Base-by-base conservation (phyloP, 2,113 vertebrate genomes). In the Nesospiza acunhae region DNA sequence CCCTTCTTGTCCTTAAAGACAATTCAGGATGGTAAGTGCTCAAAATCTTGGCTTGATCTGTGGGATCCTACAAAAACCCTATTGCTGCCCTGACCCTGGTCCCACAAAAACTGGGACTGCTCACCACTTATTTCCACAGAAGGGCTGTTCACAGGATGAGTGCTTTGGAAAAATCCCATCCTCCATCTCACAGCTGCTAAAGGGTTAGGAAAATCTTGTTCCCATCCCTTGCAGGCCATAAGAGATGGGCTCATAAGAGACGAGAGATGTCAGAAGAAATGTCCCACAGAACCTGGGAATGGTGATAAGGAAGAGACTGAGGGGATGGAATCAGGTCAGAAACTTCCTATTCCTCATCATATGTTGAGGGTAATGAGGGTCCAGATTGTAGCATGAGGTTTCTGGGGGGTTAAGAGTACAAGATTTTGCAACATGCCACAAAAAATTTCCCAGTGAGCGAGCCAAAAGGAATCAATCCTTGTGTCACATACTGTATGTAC, bases 81-180 rank as follows among this genome's bases (percentile, higher is more conserved):
- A 5, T 33, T 63, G 37, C 24, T 91, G 56, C 49, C 85, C 74
- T 96, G 52, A 88, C 52, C 62, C 2, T 9, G 17, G 11, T 60
- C 35, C 58, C 53, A 73, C 0, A 0, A 70, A 92, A 78, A 76
- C 13, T 0, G 2, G 39, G 52, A 59, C 58, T 3, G 8, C 63
- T 90, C 58, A 72, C 62, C 66, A 59, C 12, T 42, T 16, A 67
- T 28, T 67, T 87, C 72, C 59, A 83, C 44, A 72, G 56, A 78
- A 84, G 46, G 31, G 22, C 55, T 67, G 47, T 42, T 90, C 69
- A 91, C 2, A 67, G 60, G 52, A 42, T 10, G 44, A 80, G 13
- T 23, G 28, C 52, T 74, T 50, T 63, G 46, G 69, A 75, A 92
- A 95, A 72, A 87, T 41, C 59, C 16, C 39, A 22, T 67, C 9